Evolutionary conservation across 2,113 vertebrate genomes (phyloP), one percentile per base, ranked within the genome.

Genomic region (Leuciscus idus): DNA sequence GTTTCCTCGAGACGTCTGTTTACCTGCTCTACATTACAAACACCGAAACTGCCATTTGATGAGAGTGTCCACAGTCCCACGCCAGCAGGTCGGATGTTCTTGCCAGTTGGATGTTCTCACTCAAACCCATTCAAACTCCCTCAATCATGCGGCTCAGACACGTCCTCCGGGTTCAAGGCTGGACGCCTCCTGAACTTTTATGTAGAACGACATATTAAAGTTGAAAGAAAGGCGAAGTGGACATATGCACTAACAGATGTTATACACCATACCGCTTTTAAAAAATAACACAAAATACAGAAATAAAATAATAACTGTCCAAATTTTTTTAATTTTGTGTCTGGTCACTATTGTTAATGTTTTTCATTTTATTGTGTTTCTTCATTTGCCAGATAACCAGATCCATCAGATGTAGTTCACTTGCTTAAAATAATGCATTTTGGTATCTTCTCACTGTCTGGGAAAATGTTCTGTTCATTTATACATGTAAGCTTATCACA

Each of bases 251-350:
- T 23, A 70, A 83, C 30, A 59, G 6, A 84, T 82, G 43, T 68
- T 70, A 23, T 82, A 52, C 46, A 50, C 48, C 30, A 73, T 33
- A 55, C 17, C 15, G 30, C 68, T 84, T 59, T 84, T 73, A 84
- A 73, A 33, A 83, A 33, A 39, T 70, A 50, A 74, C 66, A n/a
- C 13, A 83, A 36, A 52, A 39, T 26, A 73, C 66, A 4, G 50
- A 17, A 84, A 84, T 84, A 84, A 84, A 83, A 52, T 2, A 12
- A 55, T n/a, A 74, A 84, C 30, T 84, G 30, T 57, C 46, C 61
- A 70, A 70, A 26, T 13, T 33, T 33, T 9, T 70, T n/a, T 68
- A 50, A 82, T 52, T 70, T 39, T 1, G 43, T 17, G 28, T 83
- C 66, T 73, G 50, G 23, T 72, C 17, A 64, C 55, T 81, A 19